Evolutionary conservation across 2,797 vertebrate species (phyloP), one percentile per base, ranked within the genome.

Genomic region (Sciurus carolinensis): DNA sequence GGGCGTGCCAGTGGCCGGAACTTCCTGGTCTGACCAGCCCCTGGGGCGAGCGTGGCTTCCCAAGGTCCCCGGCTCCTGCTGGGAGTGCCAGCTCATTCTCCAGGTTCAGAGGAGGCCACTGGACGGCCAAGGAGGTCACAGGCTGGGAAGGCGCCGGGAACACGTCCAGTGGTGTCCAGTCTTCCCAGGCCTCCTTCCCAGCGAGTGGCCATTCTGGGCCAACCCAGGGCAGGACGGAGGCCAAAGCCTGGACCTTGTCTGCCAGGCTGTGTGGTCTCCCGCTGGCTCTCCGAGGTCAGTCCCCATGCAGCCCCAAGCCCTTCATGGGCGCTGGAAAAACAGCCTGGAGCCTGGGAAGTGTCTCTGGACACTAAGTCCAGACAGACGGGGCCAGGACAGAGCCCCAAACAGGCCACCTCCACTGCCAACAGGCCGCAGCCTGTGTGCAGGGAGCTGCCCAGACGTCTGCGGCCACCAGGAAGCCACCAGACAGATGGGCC

Each of bases 311-410:
- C 75, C 80, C 26, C 1, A 0, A 2, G 83, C 67, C 85, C 85
- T 67, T 62, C 9, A 2, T 50, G 73, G 93, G 79, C 75, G 66
- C 90, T 47, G 66, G 89, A 75, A 96, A 91, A 96, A 94, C 87
- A 87, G 13, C 76, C 28, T 85, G 0, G 14, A 64, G 76, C 7
- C 0, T 15, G 47, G 79, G 75, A 36, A 91, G 67, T 28, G 12
- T 50, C 85, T n/a, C 91, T 9, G 18, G 36, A 7, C 66, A 76
- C 85, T 54, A n/a, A 71, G 36, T 44, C 44, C 82, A 92, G 72
- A 87, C 87, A 30, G 84, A 67, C 85, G 26, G 18, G 26, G 72
- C 81, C 24, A 5, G 66, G 95, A 81, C 66, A 64, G 67, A 95
- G 69, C 92, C 92, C 80, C 77, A 39, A 59, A 89, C 7, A 2